Conservation (phyloP, 2,797 vertebrate genomes). For the Streptopelia turtur region DNA sequence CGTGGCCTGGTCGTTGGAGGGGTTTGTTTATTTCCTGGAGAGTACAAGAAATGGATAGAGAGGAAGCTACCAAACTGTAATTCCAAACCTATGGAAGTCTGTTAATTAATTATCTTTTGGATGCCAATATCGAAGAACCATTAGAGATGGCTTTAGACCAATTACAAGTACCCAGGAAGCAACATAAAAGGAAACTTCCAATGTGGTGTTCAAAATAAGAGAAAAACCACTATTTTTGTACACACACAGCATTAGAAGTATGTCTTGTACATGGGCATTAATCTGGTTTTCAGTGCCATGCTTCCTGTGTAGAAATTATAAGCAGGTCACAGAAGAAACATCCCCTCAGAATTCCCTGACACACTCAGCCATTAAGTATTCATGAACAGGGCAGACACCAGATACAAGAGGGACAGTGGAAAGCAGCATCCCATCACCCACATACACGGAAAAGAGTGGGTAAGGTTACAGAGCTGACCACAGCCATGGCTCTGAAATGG, state of each 20-base stretch:
- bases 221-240: background rate
- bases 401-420: background rate
- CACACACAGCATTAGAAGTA: background rate
- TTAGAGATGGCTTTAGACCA: background rate
- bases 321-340: background rate
- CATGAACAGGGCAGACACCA: background rate
- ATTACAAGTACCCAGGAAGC: background rate
- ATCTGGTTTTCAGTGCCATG: background rate
- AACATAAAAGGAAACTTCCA: background rate
- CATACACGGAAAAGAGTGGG: background rate
- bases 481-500: background rate
- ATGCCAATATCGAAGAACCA: background rate
- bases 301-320: background rate
- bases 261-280: background rate
- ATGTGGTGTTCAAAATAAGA: background rate
- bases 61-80: constrained; percentile 9
- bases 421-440: constrained; percentile 1
- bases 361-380: background rate
- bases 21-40: background rate
- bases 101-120: background rate
- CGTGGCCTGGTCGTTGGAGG: background rate
- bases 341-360: background rate
- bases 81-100: constrained; percentile 6
- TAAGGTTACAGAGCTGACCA: constrained; percentile 14
- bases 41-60: background rate